Evolutionary conservation across 2,113 vertebrate genomes (phyloP), one percentile per base, ranked within the genome.

Genomic region (Campylomormyrus tamandua): DNA sequence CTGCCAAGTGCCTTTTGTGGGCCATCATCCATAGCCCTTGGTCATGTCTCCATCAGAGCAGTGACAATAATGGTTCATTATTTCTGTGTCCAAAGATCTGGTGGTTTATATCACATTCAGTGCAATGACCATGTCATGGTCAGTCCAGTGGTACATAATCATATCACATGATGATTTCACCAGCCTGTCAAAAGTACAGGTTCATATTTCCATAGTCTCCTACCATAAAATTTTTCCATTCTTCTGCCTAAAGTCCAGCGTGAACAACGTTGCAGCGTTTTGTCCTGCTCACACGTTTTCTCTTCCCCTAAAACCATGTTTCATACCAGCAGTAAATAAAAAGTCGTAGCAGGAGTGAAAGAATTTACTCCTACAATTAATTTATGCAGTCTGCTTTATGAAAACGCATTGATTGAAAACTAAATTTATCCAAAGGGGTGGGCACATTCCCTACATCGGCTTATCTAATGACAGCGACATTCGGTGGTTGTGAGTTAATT

Each of bases 1-100:
- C 92, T 91, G 58, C 89, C 11, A 91, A 83, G 92, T 92, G 92
- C 91, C 93, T 92, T 93, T 31, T 52, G 92, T 93, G 93, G 91
- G 92, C 91, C 89, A 58, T 88, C 62, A 88, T 91, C 70, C 92
- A 92, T 35, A 89, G 86, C 70, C 49, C 9, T 52, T 31, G 50
- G 49, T 53, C 48, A 52, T 48, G n/a, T 50, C 27, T 31, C n/a
- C 49, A 17, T 31, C 13, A 21, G 50, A 52, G 49, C 46, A 52
- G 21, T 31, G 84, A n/a, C 85, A 87, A 31, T 56, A 27, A 35
- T 6, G 85, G 3, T 21, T 53, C 49, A n/a, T n/a, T 84, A 48
- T 84, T n/a, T 46, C 83, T 50, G 46, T 31, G 49, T 39, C 45
- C 83, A 53, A 27, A 31, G n/a, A 35, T 27, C 85, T 9, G n/a